Conservation (phyloP, 2,113 vertebrate genomes). For the Siniperca chuatsi region DNA sequence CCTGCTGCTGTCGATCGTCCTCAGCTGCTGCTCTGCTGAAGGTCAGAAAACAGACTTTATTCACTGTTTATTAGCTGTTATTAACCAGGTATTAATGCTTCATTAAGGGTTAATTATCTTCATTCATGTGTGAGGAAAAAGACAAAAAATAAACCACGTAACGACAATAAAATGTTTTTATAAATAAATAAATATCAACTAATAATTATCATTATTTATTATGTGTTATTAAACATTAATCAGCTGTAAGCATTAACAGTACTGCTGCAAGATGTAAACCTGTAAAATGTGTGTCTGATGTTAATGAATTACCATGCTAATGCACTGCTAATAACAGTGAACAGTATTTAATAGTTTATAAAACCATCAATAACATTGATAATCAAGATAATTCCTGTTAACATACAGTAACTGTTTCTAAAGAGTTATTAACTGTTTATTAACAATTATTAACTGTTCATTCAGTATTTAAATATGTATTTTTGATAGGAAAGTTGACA, state of each 20-base stretch:
- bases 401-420: background rate
- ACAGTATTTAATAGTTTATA: no score
- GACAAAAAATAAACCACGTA: background rate
- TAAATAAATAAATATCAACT: no score
- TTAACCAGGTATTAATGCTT: background rate
- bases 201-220: no score
- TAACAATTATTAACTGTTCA: no score
- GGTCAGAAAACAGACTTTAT: slow-evolving; percentile 63
- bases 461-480: no score
- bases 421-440: no score
- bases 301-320: background rate
- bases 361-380: no score
- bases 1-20: slow-evolving; percentile 63
- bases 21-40: slow-evolving; percentile 63
- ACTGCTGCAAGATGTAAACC: background rate
- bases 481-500: background rate
- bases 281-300: background rate
- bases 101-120: background rate
- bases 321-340: no score
- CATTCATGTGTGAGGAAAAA: background rate
- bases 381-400: background rate
- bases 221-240: background rate
- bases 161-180: background rate
- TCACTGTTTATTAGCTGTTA: background rate
- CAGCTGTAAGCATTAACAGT: background rate